Evolutionary conservation across 2,888 invertebrate species (phyloP), one percentile per base, ranked within the genome.

Genomic region (Rhagophthalmus giganteus): DNA sequence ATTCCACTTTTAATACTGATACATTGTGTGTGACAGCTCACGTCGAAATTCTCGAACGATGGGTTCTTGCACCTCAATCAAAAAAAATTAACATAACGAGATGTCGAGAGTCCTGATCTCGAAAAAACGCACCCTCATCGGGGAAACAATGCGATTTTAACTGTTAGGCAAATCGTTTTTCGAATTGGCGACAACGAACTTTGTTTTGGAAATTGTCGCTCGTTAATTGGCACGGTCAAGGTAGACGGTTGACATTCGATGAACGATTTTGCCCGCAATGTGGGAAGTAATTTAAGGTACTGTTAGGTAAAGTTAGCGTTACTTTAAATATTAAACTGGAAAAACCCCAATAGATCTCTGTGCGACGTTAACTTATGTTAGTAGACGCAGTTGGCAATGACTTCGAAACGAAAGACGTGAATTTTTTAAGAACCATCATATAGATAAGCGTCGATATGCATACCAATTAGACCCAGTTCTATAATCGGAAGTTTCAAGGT

Each of bases 401-500:
- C 35, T 35, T 25, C 20, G 13, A 13, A 44, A 12, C 20, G n/a
- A 12, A 39, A 31, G 32, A 50, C 50, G 50, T 44, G 50, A 44
- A 37, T 50, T 38, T 50, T 37, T 30, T 42, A 35, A 42, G 26
- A 41, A 42, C 31, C 16, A 40, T 49, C n/a, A n/a, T n/a, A n/a
- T 49, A 33, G 16, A 26, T 35, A 49, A 50, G 13, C 26, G 27
- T 12, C 14, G 32, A 35, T 26, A 24, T 15, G 50, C 37, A 50
- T 50, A 50, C 50, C 42, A 50, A 50, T 50, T 37, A 39, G 27
- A 28, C 26, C 38, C 38, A 42, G 37, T 50, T 42, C 50, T 41
- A 50, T 44, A 50, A 49, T 50, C 50, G 37, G 38, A 28, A 20
- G 32, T 28, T 48, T 50, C 50, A 50, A 50, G 50, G 50, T 8